Evolutionary conservation across 2,113 vertebrate genomes (phyloP).

Genomic region (Dinomys branickii): DNA sequence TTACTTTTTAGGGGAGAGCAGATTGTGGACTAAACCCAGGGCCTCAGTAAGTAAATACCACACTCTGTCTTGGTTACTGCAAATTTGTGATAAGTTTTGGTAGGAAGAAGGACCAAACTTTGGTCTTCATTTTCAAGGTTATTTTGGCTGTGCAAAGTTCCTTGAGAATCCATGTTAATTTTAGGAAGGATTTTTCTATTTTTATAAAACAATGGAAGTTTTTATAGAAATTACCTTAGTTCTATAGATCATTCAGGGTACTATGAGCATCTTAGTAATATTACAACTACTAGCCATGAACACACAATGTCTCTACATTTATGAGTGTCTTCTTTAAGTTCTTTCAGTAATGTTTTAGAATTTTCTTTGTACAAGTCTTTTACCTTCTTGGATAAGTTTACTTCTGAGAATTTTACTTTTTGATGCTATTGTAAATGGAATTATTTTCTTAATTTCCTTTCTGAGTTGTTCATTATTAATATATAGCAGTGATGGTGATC

Average conservation of each 20-base stretch:
- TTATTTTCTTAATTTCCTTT: background rate
- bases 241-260: background rate
- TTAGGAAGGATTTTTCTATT: background rate
- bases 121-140: background rate
- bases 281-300: background rate
- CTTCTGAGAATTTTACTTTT: background rate
- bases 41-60: too few relatives aligned
- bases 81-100: background rate
- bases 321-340: conserved; percentile 6
- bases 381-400: background rate
- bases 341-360: background rate
- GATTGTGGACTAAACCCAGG: background rate
- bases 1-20: background rate
- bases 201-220: background rate
- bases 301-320: background rate
- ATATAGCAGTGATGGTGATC: background rate
- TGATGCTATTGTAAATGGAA: background rate
- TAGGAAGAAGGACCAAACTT: background rate
- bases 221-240: background rate
- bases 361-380: background rate
- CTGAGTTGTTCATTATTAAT: background rate
- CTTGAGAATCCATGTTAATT: background rate
- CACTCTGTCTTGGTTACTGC: background rate
- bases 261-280: background rate
- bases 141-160: background rate